Evolutionary conservation across 2,797 vertebrate genomes (phyloP).

Genomic region (Cyclura pinguis): DNA sequence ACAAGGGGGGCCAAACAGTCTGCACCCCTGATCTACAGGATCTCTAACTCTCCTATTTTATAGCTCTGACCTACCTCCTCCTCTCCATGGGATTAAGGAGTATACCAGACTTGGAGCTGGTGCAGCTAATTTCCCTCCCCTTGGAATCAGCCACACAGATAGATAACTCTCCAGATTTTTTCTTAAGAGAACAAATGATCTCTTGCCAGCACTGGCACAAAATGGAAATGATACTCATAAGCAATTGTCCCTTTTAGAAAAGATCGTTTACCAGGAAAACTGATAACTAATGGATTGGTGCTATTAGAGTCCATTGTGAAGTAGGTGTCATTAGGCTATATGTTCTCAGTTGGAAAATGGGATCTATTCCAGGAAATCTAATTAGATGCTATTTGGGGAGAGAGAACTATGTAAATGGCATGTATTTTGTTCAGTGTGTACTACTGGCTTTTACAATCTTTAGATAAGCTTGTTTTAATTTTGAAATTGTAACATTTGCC

Average conservation of each 20-base stretch:
- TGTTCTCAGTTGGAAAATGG: neutral
- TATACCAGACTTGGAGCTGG: neutral
- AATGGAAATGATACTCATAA: neutral
- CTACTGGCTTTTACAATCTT: neutral
- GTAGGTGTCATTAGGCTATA: neutral
- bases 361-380: neutral
- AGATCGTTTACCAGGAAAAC: neutral
- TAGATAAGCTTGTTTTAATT: constrained; percentile 30
- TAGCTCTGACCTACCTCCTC: neutral
- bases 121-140: neutral
- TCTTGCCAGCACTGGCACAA: neutral
- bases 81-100: too few species aligned
- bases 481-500: neutral
- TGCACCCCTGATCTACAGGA: neutral
- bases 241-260: neutral
- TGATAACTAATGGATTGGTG: neutral
- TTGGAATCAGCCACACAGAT: neutral
- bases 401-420: neutral
- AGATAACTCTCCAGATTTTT: neutral
- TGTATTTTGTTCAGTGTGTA: neutral
- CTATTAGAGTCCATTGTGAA: neutral
- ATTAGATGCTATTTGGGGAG: neutral
- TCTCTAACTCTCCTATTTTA: neutral
- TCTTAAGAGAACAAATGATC: neutral
- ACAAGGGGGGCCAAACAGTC: too few species aligned